Base-by-base conservation (phyloP, 2,113 vertebrate species). In the Stictonetta naevosa region DNA sequence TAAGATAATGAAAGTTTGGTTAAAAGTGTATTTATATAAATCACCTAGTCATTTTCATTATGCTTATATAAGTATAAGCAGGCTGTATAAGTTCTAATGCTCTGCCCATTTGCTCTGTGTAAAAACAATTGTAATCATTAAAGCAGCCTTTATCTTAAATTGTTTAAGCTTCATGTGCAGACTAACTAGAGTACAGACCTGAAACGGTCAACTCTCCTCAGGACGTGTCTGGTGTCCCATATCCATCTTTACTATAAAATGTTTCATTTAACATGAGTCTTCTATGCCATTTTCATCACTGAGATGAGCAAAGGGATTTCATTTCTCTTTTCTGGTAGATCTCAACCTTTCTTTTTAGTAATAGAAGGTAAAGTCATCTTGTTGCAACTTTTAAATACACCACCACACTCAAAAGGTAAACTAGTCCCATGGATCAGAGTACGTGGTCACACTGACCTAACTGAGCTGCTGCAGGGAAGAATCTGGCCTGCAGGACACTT, bases 51-150 rank as follows among this genome's bases (percentile, higher is more conserved):
- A 7, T 68, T 82, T 71, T 60, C 21, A 52, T 82, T 84, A 48
- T 84, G 38, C 22, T 95, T 83, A 48, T 48, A 22, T 48, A 46
- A 19, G 44, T 46, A 46, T 19, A 22, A 72, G 64, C 26, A 75
- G 74, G 26, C 46, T 88, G 20, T 86, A 2, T 33, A 59, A 78
- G 4, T 46, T 53, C 26, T 78, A 75, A 59, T 72, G 33, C 34
- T 94, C 33, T 77, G 17, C 69, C 59, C 2, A 0, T 81, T 10
- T 94, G 36, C 11, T 78, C 6, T 74, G 29, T 60, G 25, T 88
- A 83, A 86, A 81, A 56, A 64, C 64, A 55, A 59, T 86, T 90
- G 92, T 74, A 74, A 88, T 88, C 46, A 72, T 71, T 86, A 77
- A 90, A 53, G n/a, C 9, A 11, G 50, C 25, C 19, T 94, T 87